Percentiles rank a stretch among this genome's conserved stretches.
Conservation (phyloP, 2,113 vertebrate genomes). For the Xiphophorus couchianus region DNA sequence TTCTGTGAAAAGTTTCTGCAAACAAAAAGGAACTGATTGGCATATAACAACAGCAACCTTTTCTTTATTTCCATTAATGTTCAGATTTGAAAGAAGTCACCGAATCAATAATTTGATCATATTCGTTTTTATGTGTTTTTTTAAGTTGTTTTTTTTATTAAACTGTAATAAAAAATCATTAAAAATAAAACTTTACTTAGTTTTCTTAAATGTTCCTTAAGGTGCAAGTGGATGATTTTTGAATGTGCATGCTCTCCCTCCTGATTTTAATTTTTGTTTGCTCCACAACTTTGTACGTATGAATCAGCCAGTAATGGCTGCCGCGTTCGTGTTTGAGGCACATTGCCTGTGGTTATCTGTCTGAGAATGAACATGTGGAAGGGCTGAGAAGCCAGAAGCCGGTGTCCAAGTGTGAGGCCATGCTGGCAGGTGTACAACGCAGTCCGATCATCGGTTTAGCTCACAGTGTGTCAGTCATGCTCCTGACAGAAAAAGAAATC, state of each 20-base stretch:
- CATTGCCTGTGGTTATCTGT: conserved; percentile 34
- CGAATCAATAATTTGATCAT: not conserved
- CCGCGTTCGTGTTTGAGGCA: conserved; percentile 24
- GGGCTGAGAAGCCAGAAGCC: conserved; percentile 34
- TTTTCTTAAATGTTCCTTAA: not conserved
- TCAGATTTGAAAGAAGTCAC: conserved; percentile 36
- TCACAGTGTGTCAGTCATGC: conserved; percentile 6
- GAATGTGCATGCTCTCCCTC: conserved; percentile 1
- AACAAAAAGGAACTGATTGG: conserved; percentile 38
- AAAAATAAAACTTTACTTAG: not conserved
- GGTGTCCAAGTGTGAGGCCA: conserved; percentile 20
- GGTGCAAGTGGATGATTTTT: not conserved
- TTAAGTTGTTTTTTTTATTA: not conserved
- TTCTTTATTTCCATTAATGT: conserved; percentile 59
- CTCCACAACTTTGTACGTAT: conserved; percentile 22
- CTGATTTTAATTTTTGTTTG: conserved; percentile 30
- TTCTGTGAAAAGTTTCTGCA: conserved; percentile 23
- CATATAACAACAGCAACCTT: conserved; percentile 51
- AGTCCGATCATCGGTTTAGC: conserved; percentile 12
- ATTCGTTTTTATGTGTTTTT: not conserved
- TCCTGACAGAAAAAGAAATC: not conserved
- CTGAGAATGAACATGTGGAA: conserved; percentile 25
- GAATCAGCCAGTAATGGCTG: conserved; percentile 28
- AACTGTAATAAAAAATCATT: not conserved
- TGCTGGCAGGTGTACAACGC: conserved; percentile 14